Evolutionary conservation across 2,888 invertebrate species (phyloP).

Genomic region (Cheilosia impressa): DNA sequence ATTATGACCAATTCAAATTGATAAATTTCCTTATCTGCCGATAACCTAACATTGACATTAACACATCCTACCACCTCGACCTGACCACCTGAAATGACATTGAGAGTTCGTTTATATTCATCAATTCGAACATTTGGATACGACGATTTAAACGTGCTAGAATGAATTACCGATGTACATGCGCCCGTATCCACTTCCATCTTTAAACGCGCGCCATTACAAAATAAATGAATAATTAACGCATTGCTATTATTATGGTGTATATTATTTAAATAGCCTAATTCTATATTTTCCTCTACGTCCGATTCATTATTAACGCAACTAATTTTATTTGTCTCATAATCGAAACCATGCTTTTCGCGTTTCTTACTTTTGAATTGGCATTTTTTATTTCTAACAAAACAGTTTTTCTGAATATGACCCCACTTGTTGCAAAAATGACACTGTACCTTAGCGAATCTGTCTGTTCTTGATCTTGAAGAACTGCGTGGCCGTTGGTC

Average conservation of each 20-base stretch:
- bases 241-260: no score
- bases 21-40: background rate
- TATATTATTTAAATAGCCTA: background rate
- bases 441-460: background rate
- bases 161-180: background rate
- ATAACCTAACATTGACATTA: background rate
- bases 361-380: background rate
- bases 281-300: background rate
- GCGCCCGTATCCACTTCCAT: constrained; percentile 32
- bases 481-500: background rate
- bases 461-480: background rate
- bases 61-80: constrained; percentile 25
- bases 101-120: constrained; percentile 1
- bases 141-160: background rate
- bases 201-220: constrained; percentile 3
- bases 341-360: background rate
- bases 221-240: background rate
- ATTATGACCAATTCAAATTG: background rate
- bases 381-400: background rate
- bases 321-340: background rate
- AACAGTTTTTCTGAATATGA: background rate
- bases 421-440: background rate
- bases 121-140: background rate
- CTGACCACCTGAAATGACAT: constrained; percentile 24
- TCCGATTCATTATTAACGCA: background rate